A percentile compares a stretch with the other conserved stretches of the same genome.
Evolutionary conservation across 2,888 invertebrate species (phyloP).

Genomic region (Platynereis dumerilii): DNA sequence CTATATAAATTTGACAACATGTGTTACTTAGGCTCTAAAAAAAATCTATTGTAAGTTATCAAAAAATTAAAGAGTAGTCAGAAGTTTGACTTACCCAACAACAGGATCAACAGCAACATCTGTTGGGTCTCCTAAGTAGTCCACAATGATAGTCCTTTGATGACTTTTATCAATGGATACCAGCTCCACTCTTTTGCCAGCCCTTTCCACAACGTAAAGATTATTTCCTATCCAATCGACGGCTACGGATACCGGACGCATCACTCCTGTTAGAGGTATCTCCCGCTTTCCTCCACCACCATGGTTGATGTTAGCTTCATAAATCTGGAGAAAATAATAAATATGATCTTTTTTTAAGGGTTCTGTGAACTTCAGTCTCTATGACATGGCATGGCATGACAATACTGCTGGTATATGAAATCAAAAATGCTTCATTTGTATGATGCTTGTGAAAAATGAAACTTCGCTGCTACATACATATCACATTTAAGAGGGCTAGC

Average conservation of each 20-base stretch:
- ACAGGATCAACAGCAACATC: slow-evolving; percentile 94
- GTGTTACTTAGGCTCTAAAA: too few relatives aligned
- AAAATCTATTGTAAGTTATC: too few relatives aligned
- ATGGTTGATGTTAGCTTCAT: slow-evolving; percentile 35
- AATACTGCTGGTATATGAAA: too few relatives aligned
- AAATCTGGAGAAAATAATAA: slow-evolving; percentile 37
- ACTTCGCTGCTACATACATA: too few relatives aligned
- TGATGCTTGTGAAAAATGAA: too few relatives aligned
- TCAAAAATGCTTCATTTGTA: too few relatives aligned
- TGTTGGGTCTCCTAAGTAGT: slow-evolving; percentile 87
- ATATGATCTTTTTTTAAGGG: too few relatives aligned
- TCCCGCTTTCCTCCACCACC: slow-evolving; percentile 23
- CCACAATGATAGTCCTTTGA: slow-evolving; percentile 89
- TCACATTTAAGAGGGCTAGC: too few relatives aligned
- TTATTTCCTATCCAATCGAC: slow-evolving; percentile 98
- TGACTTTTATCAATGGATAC: slow-evolving; percentile 85
- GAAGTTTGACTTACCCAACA: slow-evolving; percentile 73
- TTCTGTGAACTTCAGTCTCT: not conserved
- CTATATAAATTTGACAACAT: too few relatives aligned
- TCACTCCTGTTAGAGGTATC: slow-evolving; percentile 41
- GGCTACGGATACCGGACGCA: slow-evolving; percentile 69
- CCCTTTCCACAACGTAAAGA: slow-evolving; percentile 90
- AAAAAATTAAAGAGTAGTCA: too few relatives aligned
- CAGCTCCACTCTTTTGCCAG: slow-evolving; percentile 93
- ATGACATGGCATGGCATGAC: too few relatives aligned